Conservation (phyloP, 2,113 vertebrate species). For the Aphyosemion australe region DNA sequence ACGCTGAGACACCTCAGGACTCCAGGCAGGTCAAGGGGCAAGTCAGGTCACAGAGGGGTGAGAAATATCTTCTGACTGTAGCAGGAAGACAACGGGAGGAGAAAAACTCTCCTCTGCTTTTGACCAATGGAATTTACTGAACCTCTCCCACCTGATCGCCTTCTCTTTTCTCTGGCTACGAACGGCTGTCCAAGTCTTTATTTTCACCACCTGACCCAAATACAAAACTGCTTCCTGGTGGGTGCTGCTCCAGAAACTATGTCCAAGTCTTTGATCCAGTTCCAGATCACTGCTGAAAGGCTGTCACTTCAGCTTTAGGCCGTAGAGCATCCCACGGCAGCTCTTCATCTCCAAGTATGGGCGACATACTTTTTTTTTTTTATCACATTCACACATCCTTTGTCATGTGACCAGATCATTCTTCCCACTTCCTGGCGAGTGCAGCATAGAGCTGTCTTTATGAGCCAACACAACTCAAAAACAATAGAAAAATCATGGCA, state of each 20-base stretch:
- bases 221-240: slow-evolving; percentile 76
- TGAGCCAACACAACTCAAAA: slow-evolving; percentile 37
- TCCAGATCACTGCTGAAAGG: slow-evolving; percentile 74
- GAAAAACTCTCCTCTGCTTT: slow-evolving; percentile 32
- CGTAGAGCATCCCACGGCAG: slow-evolving; percentile 63
- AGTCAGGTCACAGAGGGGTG: slow-evolving; percentile 51
- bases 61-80: slow-evolving; percentile 70
- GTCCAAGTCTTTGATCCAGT: slow-evolving; percentile 75
- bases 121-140: slow-evolving; percentile 26
- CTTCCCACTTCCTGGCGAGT: slow-evolving; percentile 35
- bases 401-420: slow-evolving; percentile 47
- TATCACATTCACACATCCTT: slow-evolving; percentile 59
- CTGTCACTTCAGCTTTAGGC: slow-evolving; percentile 71
- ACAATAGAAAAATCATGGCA: slow-evolving; percentile 28
- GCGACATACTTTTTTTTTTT: slow-evolving; percentile 59
- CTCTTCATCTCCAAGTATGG: slow-evolving; percentile 61
- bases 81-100: slow-evolving; percentile 79
- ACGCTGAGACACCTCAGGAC: slow-evolving; percentile 39
- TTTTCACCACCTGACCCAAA: slow-evolving; percentile 77
- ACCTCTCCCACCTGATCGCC: slow-evolving; percentile 44
- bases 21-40: slow-evolving; percentile 50
- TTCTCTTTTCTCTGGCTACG: slow-evolving; percentile 47
- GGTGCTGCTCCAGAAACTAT: slow-evolving; percentile 78
- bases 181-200: slow-evolving; percentile 52
- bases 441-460: slow-evolving; percentile 35